A percentile compares a stretch with the other conserved stretches of the same genome.
phyloP scores from a whole-genome alignment of 2,113 vertebrate species.

The Sander lucioperca region DNA sequence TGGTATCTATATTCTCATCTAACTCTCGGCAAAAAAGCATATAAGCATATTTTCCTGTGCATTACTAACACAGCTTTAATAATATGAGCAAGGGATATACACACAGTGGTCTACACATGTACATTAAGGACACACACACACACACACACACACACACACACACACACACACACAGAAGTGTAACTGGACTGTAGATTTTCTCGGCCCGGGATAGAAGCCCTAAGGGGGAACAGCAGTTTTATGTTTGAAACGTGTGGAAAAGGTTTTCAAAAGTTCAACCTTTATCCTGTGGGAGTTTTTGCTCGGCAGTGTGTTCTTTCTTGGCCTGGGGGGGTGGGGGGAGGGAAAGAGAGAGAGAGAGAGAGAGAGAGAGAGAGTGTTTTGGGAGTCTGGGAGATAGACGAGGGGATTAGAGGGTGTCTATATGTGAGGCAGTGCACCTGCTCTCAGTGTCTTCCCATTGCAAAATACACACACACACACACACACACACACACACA shows the following conservation, averaged over 20 bases:
- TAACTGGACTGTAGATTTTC: conserved; percentile 7
- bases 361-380: neutral
- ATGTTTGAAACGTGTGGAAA: conserved; percentile 58
- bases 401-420: conserved; percentile 77
- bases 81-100: neutral
- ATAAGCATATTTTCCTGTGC: too few relatives aligned
- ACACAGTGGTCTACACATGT: neutral
- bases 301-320: conserved; percentile 32
- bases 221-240: conserved; percentile 22
- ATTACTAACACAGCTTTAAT: too few relatives aligned
- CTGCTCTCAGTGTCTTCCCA: conserved; percentile 72
- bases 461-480: conserved; percentile 37
- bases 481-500: conserved; percentile 34
- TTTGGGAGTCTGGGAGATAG: conserved; percentile 58
- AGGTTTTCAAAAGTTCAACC: conserved; percentile 65
- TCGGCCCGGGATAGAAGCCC: conserved; percentile 17
- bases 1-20: neutral
- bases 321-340: conserved; percentile 22
- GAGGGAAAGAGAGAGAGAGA: neutral
- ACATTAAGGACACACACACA: neutral
- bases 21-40: neutral
- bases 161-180: too few relatives aligned
- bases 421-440: conserved; percentile 75
- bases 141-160: too few relatives aligned
- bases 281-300: conserved; percentile 52